Evolutionary conservation across 1,140 invertebrate genomes (phyloP).

Genomic region (Diuraphis noxia): DNA sequence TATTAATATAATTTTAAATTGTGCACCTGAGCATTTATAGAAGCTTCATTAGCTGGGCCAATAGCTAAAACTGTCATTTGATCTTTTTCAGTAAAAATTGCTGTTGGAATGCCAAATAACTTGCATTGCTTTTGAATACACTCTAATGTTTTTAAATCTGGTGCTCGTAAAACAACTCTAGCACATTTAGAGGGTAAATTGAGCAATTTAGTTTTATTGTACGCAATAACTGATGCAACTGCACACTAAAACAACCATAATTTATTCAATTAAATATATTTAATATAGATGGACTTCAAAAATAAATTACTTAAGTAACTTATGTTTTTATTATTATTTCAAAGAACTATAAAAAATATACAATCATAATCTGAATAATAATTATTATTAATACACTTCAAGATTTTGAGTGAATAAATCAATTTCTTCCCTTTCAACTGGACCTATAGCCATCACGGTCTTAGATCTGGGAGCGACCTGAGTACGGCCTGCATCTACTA

Average conservation of each 20-base stretch:
- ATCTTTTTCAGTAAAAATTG: constrained; percentile 21
- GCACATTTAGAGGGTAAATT: constrained; percentile 26
- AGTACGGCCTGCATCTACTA: constrained; percentile 86
- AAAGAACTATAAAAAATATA: not conserved
- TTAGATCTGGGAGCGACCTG: constrained; percentile 81
- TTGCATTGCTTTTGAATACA: constrained; percentile 31
- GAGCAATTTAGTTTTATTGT: constrained; percentile 1
- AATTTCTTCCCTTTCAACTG: constrained; percentile 72
- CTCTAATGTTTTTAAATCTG: constrained; percentile 16
- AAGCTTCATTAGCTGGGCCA: constrained; percentile 7
- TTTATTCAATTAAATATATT: not conserved
- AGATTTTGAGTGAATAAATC: constrained; percentile 84
- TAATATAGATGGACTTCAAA: constrained; percentile 12
- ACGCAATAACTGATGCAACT: constrained; percentile 7
- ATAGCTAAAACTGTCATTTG: not conserved
- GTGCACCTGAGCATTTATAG: constrained; percentile 25
- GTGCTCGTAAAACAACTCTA: constrained; percentile 36
- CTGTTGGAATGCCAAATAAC: constrained; percentile 29
- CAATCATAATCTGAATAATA: not conserved
- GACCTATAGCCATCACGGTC: constrained; percentile 89
- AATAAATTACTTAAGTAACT: not conserved
- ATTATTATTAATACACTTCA: constrained; percentile 67
- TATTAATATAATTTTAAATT: constrained; percentile 34
- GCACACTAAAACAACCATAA: constrained; percentile 44
- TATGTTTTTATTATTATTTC: not conserved